Evolutionary conservation across 2,888 invertebrate genomes (phyloP).

Genomic region (Drosophila robusta): DNA sequence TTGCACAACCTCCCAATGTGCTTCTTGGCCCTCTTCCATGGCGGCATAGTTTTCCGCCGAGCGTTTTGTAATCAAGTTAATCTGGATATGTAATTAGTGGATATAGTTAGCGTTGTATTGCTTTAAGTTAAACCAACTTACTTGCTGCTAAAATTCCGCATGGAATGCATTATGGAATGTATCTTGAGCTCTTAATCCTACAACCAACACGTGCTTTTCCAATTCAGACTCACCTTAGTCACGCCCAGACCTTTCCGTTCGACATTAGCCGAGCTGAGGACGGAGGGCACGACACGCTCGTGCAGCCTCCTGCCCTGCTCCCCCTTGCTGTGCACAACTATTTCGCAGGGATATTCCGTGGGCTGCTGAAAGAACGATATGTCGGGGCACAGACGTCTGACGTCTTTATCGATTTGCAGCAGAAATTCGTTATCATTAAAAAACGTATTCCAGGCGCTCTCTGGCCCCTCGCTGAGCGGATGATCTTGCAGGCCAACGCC

Average conservation of each 20-base stretch:
- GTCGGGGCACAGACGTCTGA: conserved; percentile 96
- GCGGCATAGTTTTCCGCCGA: conserved; percentile 93
- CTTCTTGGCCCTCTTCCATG: conserved; percentile 95
- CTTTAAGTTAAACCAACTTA: conserved; percentile 50
- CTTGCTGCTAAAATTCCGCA: conserved; percentile 69
- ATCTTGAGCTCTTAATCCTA: conserved; percentile 33
- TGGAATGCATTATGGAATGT: conserved; percentile 49
- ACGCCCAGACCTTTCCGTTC: conserved; percentile 95
- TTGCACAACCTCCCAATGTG: conserved; percentile 99
- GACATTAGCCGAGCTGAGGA: conserved; percentile 94
- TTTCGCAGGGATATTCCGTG: conserved; percentile 94
- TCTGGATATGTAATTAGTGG: conserved; percentile 83
- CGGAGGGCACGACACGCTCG: conserved; percentile 94
- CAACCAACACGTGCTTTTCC: background rate
- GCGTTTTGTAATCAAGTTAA: conserved; percentile 90
- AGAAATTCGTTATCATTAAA: conserved; percentile 99
- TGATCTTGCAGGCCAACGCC: conserved; percentile 87
- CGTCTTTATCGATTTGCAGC: conserved; percentile 99
- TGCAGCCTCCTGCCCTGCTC: conserved; percentile 91
- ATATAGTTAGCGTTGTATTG: conserved; percentile 1
- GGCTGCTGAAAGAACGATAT: conserved; percentile 98
- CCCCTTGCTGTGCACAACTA: conserved; percentile 92
- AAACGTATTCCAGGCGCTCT: conserved; percentile 97
- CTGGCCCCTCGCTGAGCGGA: conserved; percentile 96
- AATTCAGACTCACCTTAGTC: conserved; percentile 89